These are phyloP conservation scores for Aethina tumida DNA, from an alignment of 1,140 invertebrate genomes.

Conservation along the genomic window DNA sequence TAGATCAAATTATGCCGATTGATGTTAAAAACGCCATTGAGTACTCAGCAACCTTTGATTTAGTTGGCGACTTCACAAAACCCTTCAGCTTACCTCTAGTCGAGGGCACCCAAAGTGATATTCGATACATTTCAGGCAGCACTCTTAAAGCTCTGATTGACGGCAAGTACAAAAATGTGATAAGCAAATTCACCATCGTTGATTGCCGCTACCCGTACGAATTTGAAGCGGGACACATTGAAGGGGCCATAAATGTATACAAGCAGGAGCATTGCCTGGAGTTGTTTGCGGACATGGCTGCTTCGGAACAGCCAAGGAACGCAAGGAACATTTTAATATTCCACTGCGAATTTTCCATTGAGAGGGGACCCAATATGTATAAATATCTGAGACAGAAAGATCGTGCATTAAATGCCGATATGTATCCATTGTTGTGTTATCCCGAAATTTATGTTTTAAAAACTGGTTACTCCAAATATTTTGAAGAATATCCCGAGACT, in stretches of 20 bases:
- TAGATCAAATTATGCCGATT: no score
- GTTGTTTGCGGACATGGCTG: slow-evolving; percentile 43
- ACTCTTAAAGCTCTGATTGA: slow-evolving; percentile 62
- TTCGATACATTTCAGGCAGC: slow-evolving; percentile 70
- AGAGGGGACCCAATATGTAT: slow-evolving; percentile 70
- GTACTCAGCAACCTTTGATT: no score
- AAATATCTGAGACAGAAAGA: slow-evolving; percentile 77
- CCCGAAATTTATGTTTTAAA: slow-evolving; percentile 92
- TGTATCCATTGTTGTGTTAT: slow-evolving; percentile 81
- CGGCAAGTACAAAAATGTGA: slow-evolving; percentile 52
- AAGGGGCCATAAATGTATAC: slow-evolving; percentile 73
- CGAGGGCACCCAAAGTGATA: slow-evolving; percentile 67
- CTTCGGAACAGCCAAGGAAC: slow-evolving; percentile 30
- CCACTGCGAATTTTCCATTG: slow-evolving; percentile 96
- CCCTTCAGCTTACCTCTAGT: slow-evolving; percentile 71
- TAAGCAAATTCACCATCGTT: slow-evolving; percentile 58
- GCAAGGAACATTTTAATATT: slow-evolving; percentile 84
- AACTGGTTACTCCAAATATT: slow-evolving; percentile 91
- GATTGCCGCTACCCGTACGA: slow-evolving; percentile 94
- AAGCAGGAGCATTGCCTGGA: slow-evolving; percentile 61
- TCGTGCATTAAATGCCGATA: slow-evolving; percentile 66
- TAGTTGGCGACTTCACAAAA: slow-evolving; percentile 77
- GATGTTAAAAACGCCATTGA: no score
- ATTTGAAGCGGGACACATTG: slow-evolving; percentile 89
- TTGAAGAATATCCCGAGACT: slow-evolving; percentile 49